Percentiles rank a stretch among this genome's conserved stretches.
phyloP scores from a whole-genome alignment of 2,113 vertebrate species.

The Dermatemys mawii region DNA sequence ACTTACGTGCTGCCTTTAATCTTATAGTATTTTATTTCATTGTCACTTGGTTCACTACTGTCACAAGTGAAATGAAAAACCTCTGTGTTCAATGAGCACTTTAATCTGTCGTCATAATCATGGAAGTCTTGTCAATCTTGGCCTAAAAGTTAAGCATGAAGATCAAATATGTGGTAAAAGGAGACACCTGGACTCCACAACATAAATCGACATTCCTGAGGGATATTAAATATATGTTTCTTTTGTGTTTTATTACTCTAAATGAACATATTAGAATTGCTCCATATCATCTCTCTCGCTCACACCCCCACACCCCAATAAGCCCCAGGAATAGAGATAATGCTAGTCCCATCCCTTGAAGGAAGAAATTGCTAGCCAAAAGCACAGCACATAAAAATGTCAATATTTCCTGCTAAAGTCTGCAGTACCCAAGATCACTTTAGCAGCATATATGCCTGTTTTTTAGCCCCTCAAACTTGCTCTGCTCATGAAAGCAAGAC shows the following conservation, averaged over 20 bases:
- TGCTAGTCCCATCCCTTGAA: background rate
- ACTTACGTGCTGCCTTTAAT: conserved; percentile 77
- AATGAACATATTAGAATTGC: background rate
- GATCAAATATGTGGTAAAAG: conserved; percentile 70
- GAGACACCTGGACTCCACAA: conserved; percentile 65
- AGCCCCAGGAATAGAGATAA: background rate
- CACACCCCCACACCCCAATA: too few species aligned
- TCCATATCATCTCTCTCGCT: too few species aligned
- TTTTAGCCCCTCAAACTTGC: background rate
- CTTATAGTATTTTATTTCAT: conserved; percentile 80
- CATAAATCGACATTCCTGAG: conserved; percentile 48
- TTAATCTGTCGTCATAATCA: conserved; percentile 78
- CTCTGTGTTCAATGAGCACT: conserved; percentile 67
- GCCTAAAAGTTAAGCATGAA: conserved; percentile 67
- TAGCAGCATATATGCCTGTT: background rate
- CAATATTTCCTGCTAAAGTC: background rate
- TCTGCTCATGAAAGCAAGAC: background rate
- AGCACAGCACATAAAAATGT: background rate
- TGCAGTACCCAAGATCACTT: background rate
- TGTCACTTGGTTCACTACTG: conserved; percentile 66
- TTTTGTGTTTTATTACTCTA: background rate
- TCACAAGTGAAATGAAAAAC: conserved; percentile 79
- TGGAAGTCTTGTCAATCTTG: conserved; percentile 69
- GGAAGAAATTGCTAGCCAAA: background rate
- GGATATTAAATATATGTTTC: conserved; percentile 47